Percentiles rank a stretch among this genome's conserved stretches.
phyloP scores from a whole-genome alignment of 1,140 invertebrate genomes.

The Himalopsyche phryganea region DNA sequence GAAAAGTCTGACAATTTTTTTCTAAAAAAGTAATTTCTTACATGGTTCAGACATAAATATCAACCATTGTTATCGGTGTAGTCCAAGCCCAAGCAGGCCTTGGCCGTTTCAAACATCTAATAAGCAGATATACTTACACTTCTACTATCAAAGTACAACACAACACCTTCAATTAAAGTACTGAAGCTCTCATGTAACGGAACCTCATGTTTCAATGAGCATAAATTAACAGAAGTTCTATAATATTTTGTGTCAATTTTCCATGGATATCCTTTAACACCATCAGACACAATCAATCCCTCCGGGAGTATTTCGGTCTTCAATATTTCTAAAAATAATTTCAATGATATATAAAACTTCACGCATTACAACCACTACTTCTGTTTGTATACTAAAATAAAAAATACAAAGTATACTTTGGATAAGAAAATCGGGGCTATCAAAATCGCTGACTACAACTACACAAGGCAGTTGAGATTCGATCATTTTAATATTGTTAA shows the following conservation, averaged over 20 bases:
- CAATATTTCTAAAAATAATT: constrained; percentile 28
- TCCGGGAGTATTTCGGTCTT: constrained; percentile 18
- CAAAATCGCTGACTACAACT: constrained; percentile 26
- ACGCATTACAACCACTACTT: no score
- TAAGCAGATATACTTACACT: no score
- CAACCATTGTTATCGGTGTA: no score
- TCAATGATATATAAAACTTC: no score
- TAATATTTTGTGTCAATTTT: constrained; percentile 49
- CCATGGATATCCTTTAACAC: constrained; percentile 37
- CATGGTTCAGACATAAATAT: no score
- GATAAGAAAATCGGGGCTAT: constrained; percentile 18
- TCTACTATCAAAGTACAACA: constrained; percentile 44
- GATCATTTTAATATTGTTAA: constrained; percentile 22
- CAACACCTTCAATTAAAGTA: constrained; percentile 40
- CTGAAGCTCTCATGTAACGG: constrained; percentile 35
- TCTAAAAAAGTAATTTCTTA: no score
- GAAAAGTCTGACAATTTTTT: no score
- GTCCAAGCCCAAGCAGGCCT: no score
- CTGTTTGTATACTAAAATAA: background rate
- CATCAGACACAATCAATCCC: background rate
- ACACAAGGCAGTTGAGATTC: constrained; percentile 29
- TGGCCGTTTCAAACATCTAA: no score
- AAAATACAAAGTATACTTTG: constrained; percentile 11
- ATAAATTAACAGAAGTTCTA: constrained; percentile 40
- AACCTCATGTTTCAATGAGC: constrained; percentile 37